Conservation (phyloP, 1,140 invertebrate species). For the Drosophila navojoa region DNA sequence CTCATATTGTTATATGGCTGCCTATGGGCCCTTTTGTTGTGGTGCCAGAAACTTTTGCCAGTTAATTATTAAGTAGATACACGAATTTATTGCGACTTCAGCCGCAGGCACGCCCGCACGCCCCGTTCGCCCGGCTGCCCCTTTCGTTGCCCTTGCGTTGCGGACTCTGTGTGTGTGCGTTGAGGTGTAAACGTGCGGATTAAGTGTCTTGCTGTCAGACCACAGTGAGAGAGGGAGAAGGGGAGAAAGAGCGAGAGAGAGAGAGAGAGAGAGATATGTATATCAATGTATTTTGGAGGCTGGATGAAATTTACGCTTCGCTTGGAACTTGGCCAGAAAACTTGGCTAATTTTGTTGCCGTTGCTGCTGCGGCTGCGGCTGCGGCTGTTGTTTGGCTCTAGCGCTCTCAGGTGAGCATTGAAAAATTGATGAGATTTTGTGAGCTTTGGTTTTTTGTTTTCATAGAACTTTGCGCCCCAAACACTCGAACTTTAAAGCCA, state of each 20-base stretch:
- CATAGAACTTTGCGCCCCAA: constrained; percentile 8
- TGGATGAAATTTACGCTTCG: constrained; percentile 54
- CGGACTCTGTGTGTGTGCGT: constrained; percentile 61
- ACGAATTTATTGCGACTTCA: constrained; percentile 69
- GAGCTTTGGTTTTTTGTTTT: constrained; percentile 22
- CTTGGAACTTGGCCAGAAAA: constrained; percentile 47
- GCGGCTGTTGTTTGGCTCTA: constrained; percentile 8
- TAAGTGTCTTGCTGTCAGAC: constrained; percentile 74
- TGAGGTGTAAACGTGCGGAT: constrained; percentile 80
- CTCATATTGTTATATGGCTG: constrained; percentile 19
- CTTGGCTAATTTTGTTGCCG: constrained; percentile 64
- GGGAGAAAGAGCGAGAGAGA: constrained; percentile 1
- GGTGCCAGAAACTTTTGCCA: constrained; percentile 28
- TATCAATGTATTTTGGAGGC: constrained; percentile 49
- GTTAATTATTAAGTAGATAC: constrained; percentile 82
- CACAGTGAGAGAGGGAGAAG: background rate
- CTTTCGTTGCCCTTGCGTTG: constrained; percentile 3
- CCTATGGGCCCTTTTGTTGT: constrained; percentile 16
- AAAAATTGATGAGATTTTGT: constrained; percentile 78
- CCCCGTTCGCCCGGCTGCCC: background rate
- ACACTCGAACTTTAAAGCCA: constrained; percentile 45
- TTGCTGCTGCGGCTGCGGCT: constrained; percentile 11
- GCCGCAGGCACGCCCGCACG: constrained; percentile 16
- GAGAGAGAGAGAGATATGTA: constrained; percentile 44
- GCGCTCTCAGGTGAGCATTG: constrained; percentile 58